These are phyloP conservation scores for Manis javanica DNA, from an alignment of 2,797 vertebrate genomes.

Conservation along the genomic window DNA sequence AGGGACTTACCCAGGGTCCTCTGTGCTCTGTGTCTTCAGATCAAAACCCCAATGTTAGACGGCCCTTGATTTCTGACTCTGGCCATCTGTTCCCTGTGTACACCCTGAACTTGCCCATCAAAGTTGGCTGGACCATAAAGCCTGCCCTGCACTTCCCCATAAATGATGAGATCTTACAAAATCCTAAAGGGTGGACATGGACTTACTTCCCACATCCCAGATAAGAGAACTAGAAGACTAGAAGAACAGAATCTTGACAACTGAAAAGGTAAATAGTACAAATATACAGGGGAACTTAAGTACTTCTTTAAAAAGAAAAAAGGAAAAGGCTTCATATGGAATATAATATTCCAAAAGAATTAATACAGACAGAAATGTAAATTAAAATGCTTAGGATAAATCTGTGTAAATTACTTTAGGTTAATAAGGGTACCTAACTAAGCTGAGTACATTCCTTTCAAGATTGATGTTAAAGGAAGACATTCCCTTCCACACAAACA, in stretches of 20 bases:
- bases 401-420: background rate
- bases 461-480: background rate
- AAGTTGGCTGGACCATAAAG: constrained; percentile 27
- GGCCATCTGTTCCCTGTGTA: constrained; percentile 72
- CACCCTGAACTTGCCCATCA: constrained; percentile 52
- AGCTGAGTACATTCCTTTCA: background rate
- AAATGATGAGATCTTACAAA: constrained; percentile 53
- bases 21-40: constrained; percentile 45
- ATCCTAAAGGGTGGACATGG: background rate
- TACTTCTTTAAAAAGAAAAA: background rate
- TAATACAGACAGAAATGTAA: background rate
- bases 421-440: constrained; percentile 1
- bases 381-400: background rate
- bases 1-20: constrained; percentile 44
- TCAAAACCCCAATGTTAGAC: background rate
- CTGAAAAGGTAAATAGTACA: background rate
- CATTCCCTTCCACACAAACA: background rate
- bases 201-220: background rate
- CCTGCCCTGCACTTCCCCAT: constrained; percentile 2
- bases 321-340: background rate
- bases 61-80: constrained; percentile 49
- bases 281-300: background rate
- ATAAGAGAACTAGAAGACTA: background rate
- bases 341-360: background rate
- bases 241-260: background rate